Evolutionary conservation across 1,140 invertebrate species (phyloP).

Genomic region (Pteromalus puparum): DNA sequence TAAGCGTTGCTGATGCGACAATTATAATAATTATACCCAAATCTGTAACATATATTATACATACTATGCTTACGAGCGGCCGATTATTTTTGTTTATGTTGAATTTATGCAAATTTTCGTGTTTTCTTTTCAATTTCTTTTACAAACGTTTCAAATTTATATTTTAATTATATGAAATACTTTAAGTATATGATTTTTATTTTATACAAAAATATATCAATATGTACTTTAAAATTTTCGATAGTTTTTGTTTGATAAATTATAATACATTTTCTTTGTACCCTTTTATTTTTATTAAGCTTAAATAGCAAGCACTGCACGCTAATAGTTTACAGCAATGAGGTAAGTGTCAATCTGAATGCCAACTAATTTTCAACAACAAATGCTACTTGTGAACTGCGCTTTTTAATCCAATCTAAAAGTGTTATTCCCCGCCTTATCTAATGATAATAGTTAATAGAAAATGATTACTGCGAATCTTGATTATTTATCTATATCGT

Average conservation of each 20-base stretch:
- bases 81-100: conserved; percentile 23
- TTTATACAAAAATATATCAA: background rate
- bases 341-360: background rate
- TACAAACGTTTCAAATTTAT: background rate
- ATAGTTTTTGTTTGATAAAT: background rate
- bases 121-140: conserved; percentile 7
- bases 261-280: background rate
- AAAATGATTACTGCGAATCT: too few species aligned
- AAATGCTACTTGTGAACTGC: too few species aligned
- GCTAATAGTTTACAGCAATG: too few species aligned
- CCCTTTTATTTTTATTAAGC: too few species aligned
- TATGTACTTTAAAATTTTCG: background rate
- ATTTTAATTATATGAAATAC: conserved; percentile 25
- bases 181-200: conserved; percentile 15
- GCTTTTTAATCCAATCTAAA: too few species aligned
- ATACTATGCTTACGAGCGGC: background rate
- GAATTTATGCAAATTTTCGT: background rate
- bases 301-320: too few species aligned
- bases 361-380: too few species aligned
- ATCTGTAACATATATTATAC: background rate
- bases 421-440: too few species aligned
- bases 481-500: too few species aligned
- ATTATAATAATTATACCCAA: conserved; percentile 34
- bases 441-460: too few species aligned
- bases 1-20: conserved; percentile 8